Evolutionary conservation across 2,888 invertebrate genomes (phyloP), one percentile per base, ranked within the genome.

Genomic region (Agonopterix heracliana): DNA sequence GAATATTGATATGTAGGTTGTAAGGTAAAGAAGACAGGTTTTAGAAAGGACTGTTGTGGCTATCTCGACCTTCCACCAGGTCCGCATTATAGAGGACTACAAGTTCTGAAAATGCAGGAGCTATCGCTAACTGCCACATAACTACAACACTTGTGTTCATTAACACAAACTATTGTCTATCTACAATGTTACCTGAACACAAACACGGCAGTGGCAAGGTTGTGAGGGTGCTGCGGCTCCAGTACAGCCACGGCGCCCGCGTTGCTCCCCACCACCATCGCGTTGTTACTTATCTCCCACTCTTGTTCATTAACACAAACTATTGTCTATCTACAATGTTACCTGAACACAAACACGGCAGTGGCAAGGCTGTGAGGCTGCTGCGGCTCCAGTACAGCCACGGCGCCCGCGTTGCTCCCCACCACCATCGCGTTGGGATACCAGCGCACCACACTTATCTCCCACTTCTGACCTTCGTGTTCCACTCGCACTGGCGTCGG

Each of bases 361-460:
- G 78, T 65, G 0, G 66, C 26, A 0, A 74, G 54, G 0, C 41
- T 13, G 45, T 71, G 60, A 9, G 69, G 60, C 1, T 51, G 49
- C 0, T 34, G 34, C 0, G 59, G 56, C 1, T 57, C 36, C 9
- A 84, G 56, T 9, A 81, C 41, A 0, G 80, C 74, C 13, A 91
- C 81, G 44, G 83, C 92, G 74, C 95, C 95, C 63, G 89, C 86
- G 56, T 80, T 83, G 54, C 91, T 90, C 34, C 94, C 94, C 40
- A 92, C 74, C 41, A 93, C 88, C 46, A 95, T 34, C 0, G 67
- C 81, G 2, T 60, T 58, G 1, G 66, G 41, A 5, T 49, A 48
- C 66, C 69, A 76, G 10, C 35, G 17, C 48, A 70, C 74, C 0
- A 66, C 52, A 4, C 64, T 63, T 40, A 80, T 44, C 1, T 59